Conservation (phyloP, 2,113 vertebrate genomes). For the Plecturocebus donacophilus region DNA sequence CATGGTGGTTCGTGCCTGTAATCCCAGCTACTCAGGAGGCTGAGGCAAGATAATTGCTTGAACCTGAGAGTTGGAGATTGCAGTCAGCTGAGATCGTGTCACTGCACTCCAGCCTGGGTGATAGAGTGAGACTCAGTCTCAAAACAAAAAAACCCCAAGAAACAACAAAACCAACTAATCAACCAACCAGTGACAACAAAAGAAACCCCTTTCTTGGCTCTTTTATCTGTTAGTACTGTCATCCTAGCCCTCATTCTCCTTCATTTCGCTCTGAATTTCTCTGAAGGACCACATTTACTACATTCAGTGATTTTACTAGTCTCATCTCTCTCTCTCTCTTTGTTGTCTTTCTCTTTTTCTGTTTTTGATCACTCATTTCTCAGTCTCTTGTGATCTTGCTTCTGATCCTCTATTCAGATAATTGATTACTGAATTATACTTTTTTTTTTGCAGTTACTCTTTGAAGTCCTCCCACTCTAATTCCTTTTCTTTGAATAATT, state of each 20-base stretch:
- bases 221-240: not conserved
- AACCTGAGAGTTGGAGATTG: too few relatives aligned
- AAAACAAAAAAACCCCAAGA: too few relatives aligned
- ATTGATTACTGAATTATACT: not conserved
- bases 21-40: too few relatives aligned
- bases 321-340: not conserved
- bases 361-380: not conserved
- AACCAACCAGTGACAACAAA: not conserved
- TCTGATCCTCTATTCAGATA: not conserved
- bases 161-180: not conserved
- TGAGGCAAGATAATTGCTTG: too few relatives aligned
- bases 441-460: not conserved
- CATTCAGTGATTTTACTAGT: not conserved
- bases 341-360: not conserved
- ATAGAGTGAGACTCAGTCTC: too few relatives aligned
- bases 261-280: not conserved
- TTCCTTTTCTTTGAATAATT: slow-evolving; percentile 6
- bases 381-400: not conserved
- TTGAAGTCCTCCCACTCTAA: not conserved
- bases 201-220: not conserved
- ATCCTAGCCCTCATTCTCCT: not conserved
- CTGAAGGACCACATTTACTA: not conserved
- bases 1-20: too few relatives aligned
- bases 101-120: too few relatives aligned
- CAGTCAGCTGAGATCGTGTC: too few relatives aligned